A percentile compares a stretch with the other conserved stretches of the same genome.
Conservation (phyloP, 1,140 invertebrate genomes). For the Megalopta genalis region DNA sequence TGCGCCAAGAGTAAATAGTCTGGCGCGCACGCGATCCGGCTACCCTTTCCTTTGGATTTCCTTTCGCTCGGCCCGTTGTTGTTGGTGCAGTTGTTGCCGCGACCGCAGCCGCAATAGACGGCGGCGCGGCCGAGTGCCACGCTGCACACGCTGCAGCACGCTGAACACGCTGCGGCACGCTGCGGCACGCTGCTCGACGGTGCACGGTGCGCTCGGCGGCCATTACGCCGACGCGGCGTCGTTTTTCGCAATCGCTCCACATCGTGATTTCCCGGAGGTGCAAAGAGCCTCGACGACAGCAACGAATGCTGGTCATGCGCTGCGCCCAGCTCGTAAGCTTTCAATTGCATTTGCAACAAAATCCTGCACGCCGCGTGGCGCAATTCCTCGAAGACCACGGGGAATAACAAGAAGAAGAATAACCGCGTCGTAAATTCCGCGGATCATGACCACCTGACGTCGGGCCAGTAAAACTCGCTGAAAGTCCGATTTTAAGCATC, state of each 20-base stretch:
- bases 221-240: constrained; percentile 47
- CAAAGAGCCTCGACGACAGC: constrained; percentile 58
- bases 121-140: not conserved
- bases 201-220: constrained; percentile 3
- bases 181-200: not conserved
- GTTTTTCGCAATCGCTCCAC: constrained; percentile 70
- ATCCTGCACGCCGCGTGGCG: not conserved
- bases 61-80: constrained; percentile 52
- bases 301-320: constrained; percentile 27
- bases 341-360: constrained; percentile 32
- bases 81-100: constrained; percentile 32
- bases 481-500: not conserved
- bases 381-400: not conserved
- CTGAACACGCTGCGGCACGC: too few relatives aligned
- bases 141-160: too few relatives aligned
- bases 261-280: constrained; percentile 72
- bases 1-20: constrained; percentile 51
- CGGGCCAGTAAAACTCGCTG: not conserved
- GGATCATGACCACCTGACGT: constrained; percentile 4
- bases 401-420: not conserved
- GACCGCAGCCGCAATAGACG: constrained; percentile 35
- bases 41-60: constrained; percentile 55
- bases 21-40: constrained; percentile 26
- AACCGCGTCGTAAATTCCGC: not conserved
- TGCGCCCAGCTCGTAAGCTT: constrained; percentile 20